Percentiles rank a stretch among this genome's conserved stretches.
Conservation (phyloP, 2,888 invertebrate genomes). For the Parnassius mnemosyne region DNA sequence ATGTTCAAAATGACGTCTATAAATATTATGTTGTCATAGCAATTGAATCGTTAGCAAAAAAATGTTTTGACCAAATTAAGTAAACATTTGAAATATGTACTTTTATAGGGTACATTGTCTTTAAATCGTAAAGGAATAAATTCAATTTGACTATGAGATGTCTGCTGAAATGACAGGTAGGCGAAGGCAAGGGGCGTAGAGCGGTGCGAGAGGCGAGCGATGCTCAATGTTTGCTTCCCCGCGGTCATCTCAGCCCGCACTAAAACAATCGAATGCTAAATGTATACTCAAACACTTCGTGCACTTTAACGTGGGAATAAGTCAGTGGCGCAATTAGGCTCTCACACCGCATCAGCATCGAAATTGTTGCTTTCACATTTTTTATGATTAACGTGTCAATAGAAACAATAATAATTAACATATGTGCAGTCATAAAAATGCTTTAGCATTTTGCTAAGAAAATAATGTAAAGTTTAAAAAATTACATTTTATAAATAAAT, state of each 20-base stretch:
- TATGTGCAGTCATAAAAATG: slow-evolving; percentile 2
- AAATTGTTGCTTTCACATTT: slow-evolving; percentile 45
- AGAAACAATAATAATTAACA: slow-evolving; percentile 17
- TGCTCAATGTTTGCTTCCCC: slow-evolving; percentile 68
- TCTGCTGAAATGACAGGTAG: slow-evolving; percentile 18
- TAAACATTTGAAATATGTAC: too few species aligned
- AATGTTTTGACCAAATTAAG: too few species aligned
- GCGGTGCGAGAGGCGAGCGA: slow-evolving; percentile 44
- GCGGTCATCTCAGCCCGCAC: slow-evolving; percentile 73
- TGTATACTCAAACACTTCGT: slow-evolving; percentile 72
- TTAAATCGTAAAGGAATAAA: background rate
- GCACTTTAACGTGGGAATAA: slow-evolving; percentile 78
- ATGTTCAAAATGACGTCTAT: too few species aligned
- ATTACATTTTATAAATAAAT: too few species aligned
- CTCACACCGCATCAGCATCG: slow-evolving; percentile 30
- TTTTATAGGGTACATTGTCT: background rate
- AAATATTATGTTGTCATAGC: too few species aligned
- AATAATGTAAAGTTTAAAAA: background rate
- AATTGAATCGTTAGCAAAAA: too few species aligned
- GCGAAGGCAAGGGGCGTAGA: slow-evolving; percentile 23
- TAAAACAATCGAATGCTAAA: slow-evolving; percentile 81
- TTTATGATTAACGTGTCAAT: slow-evolving; percentile 23
- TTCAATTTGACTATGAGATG: slow-evolving; percentile 8
- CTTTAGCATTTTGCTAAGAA: background rate
- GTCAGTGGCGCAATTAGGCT: slow-evolving; percentile 72